These are phyloP conservation scores for Eunapius fragilis DNA, from an alignment of 37 sponge, comb jelly and placozoan species.

Conservation along the genomic window DNA sequence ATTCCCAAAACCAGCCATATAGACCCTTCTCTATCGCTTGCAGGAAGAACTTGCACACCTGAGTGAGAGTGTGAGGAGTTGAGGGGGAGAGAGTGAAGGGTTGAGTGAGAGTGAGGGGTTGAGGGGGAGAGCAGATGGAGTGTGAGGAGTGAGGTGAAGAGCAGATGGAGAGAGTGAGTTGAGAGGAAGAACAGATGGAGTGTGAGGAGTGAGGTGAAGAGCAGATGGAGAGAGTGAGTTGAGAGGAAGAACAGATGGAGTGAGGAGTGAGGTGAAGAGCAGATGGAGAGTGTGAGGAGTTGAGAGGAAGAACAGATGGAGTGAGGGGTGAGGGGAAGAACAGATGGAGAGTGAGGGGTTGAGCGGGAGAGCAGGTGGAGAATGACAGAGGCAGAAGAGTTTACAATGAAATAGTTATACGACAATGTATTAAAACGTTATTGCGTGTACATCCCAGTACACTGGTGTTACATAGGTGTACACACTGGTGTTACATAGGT, in stretches of 20 bases:
- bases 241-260: not conserved
- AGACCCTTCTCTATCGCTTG: slow-evolving; percentile 95
- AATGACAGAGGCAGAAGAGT: too few relatives aligned
- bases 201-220: not conserved
- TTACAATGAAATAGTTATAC: too few relatives aligned
- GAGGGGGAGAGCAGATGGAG: not conserved
- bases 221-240: not conserved
- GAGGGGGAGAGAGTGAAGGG: slow-evolving; percentile 7
- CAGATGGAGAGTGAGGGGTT: too few relatives aligned
- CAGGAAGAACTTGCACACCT: slow-evolving; percentile 97
- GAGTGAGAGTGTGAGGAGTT: not conserved
- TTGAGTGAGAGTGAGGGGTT: slow-evolving; percentile 2
- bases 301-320: not conserved
- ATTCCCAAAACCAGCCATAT: slow-evolving; percentile 99
- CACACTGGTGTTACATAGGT: too few relatives aligned
- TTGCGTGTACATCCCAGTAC: too few relatives aligned
- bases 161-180: not conserved
- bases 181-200: not conserved
- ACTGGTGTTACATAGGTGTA: too few relatives aligned
- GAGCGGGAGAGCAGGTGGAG: too few relatives aligned
- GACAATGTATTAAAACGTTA: too few relatives aligned
- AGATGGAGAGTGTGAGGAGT: too few relatives aligned
- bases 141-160: not conserved
- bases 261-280: not conserved
- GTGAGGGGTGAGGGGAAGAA: not conserved